Base-by-base conservation (phyloP, 2,797 vertebrate genomes). In the Echeneis naucrates region DNA sequence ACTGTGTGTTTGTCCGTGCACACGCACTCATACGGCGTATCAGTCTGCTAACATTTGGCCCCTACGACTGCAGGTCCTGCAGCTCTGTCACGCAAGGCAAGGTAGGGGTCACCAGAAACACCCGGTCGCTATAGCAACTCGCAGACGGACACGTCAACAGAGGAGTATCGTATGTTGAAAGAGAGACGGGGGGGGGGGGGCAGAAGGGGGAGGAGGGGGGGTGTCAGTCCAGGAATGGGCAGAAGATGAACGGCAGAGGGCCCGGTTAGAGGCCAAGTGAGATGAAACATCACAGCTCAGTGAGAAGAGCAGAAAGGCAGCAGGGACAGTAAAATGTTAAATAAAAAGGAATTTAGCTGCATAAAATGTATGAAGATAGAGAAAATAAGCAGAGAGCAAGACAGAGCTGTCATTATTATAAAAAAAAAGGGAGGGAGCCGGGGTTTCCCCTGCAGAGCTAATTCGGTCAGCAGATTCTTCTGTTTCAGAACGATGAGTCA, bases 81-180 rank as follows among this genome's bases (percentile, higher is more conserved):
- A 75, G 74, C 65, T 72, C 85, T 78, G 68, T 86, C 86, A 88
- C 64, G 77, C 75, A 78, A 82, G 61, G 78, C 81, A 14, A 80
- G 68, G 56, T 71, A 13, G 65, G 76, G 86, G 79, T 92, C 83
- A 89, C 87, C 82, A 86, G 13, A 85, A 89, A 88, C 75, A 83
- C 80, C 84, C 77, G 77, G 89, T 91, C 77, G 83, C 82, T 86
- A 84, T 87, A 83, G 90, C 69, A 81, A 90, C 90, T 33, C 21
- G n/a, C 47, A 14, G 79, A 67, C 67, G 32, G 84, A 83, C 77
- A 48, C 65, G 79, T 93, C 90, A 91, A 93, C 90, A 93, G 74
- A 84, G 69, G 47, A 72, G 86, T 93, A 92, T 93, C 90, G 32
- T 83, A 87, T 93, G 91, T 87, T 87, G 92, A 92, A 92, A 91